Base-by-base conservation (phyloP, 2,113 vertebrate genomes). In the Hucho hucho region DNA sequence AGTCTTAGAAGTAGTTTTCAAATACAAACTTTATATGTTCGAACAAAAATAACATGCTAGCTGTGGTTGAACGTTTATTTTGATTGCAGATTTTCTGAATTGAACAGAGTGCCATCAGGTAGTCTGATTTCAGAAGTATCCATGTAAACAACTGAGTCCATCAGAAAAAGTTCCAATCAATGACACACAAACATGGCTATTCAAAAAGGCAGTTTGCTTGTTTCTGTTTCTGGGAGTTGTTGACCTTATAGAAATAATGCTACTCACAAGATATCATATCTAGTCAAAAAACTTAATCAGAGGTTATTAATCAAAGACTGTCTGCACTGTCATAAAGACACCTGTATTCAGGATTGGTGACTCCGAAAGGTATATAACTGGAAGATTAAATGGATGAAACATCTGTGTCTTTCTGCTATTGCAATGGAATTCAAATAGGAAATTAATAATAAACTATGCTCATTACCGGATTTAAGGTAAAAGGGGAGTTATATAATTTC, bases 381-480 rank as follows among this genome's bases (percentile, higher is more conserved):
- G 9, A 2, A 43, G 37, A 43, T 43, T 2, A 43, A 43, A 14
- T 56, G 20, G 20, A 56, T 56, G 18, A 56, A 56, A 1, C 53
- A 20, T 49, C 9, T 56, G 73, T 37, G 13, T 43, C 37, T 12
- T 43, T 43, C 37, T 14, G 26, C 67, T 32, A 29, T 63, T 67
- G 73, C 28, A n/a, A 53, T 47, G 13, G 12, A 29, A 67, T 66
- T 66, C 26, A 67, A 67, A 67, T 67, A n/a, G 46, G 18, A 14
- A 67, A 64, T 67, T 24, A 56, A 66, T 74, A 67, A 74, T 74
- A 74, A 49, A 64, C 37, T 74, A 66, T 74, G 3, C 5, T 14
- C 20, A 56, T 56, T 20, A 56, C 13, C 1, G 20, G 53, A 56
- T 56, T 56, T 56, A 56, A 56, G 18, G 53, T 14, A 4, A 56